Evolutionary conservation across 2,888 invertebrate species (phyloP).

Genomic region (Latrodectus elegans): DNA sequence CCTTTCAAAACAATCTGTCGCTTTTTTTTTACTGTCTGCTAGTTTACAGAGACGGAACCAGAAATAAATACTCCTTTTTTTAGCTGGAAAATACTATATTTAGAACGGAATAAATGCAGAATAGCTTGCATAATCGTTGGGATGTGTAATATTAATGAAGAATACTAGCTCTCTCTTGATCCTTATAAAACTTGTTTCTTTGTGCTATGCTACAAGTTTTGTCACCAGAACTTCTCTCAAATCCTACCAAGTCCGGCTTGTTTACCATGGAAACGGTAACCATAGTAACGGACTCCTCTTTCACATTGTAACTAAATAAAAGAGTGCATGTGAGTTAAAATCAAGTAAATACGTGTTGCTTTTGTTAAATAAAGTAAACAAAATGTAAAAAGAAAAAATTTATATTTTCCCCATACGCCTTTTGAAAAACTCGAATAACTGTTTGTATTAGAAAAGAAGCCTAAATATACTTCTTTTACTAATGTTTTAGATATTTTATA

Average conservation of each 20-base stretch:
- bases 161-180: background rate
- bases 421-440: background rate
- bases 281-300: background rate
- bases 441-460: background rate
- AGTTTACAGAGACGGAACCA: no score
- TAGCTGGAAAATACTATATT: no score
- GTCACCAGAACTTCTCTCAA: background rate
- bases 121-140: no score
- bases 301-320: background rate
- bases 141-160: no score
- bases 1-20: no score
- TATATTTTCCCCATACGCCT: background rate
- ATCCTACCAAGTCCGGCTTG: background rate
- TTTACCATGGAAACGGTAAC: background rate
- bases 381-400: background rate
- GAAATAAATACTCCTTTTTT: no score
- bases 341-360: background rate
- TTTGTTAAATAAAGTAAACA: background rate
- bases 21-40: no score
- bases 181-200: background rate
- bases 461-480: background rate
- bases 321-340: background rate
- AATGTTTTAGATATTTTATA: background rate
- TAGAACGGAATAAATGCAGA: no score
- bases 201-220: background rate